Conservation (phyloP, 2,113 vertebrate species). For the Anser brachyrhynchus region DNA sequence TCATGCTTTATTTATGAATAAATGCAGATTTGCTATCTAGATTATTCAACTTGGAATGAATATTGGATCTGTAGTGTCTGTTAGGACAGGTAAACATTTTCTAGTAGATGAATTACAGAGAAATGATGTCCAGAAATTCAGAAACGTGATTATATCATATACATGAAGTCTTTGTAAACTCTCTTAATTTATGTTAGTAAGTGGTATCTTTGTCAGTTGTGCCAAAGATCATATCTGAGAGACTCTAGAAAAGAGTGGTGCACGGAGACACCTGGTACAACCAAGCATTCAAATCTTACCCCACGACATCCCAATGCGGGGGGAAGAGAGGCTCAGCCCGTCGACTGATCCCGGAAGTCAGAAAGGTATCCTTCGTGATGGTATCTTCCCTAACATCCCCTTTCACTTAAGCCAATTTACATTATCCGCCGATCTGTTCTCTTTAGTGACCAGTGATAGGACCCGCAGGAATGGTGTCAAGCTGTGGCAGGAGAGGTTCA, state of each 20-base stretch:
- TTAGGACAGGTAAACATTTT: background rate
- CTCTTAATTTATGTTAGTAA: background rate
- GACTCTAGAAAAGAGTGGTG: background rate
- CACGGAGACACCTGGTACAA: too few species aligned
- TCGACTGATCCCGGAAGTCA: too few species aligned
- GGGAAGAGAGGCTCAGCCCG: too few species aligned
- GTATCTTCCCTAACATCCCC: too few species aligned
- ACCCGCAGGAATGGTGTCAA: too few species aligned
- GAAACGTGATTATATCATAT: background rate
- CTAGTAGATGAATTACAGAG: background rate
- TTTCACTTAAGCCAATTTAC: too few species aligned
- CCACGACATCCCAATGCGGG: too few species aligned
- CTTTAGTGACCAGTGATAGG: too few species aligned
- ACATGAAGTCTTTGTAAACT: background rate
- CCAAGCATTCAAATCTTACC: too few species aligned
- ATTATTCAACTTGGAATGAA: conserved; percentile 30
- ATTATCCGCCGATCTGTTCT: too few species aligned
- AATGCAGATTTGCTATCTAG: conserved; percentile 27
- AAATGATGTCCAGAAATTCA: background rate
- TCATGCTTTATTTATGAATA: conserved; percentile 55
- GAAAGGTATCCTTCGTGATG: too few species aligned
- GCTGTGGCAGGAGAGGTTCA: too few species aligned
- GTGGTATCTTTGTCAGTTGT: background rate
- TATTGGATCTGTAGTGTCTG: conserved; percentile 24
- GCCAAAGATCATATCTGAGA: background rate